Base-by-base conservation (phyloP, 2,113 vertebrate species). In the Cyprinodon tularosa region DNA sequence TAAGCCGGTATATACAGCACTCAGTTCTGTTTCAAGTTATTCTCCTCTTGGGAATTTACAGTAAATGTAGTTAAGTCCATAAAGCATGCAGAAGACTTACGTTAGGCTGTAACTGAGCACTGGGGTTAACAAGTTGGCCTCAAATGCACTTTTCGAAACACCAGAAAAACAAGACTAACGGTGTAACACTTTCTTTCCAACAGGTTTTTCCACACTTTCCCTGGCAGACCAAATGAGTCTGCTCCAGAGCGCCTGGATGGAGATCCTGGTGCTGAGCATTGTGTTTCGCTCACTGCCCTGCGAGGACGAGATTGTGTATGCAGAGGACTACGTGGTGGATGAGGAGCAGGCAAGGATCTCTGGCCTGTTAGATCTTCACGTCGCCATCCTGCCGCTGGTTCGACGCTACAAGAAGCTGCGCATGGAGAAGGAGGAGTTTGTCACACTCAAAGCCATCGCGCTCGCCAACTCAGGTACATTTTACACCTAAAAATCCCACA, bases 221-320 rank as follows among this genome's bases (percentile, higher is more conserved):
- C 93, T 98, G 85, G 96, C 95, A 37, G 97, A 98, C 91, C 97
- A 98, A 95, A 98, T 98, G 97, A 96, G 96, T 88, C 93, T 98
- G 36, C 92, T 98, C 88, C 97, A 98, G 94, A 97, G 96, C 0
- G 96, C 96, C 84, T 98, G 97, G 97, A 98, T 98, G 97, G 97
- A 98, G 94, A 96, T 97, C 86, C 95, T 98, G 79, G 96, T 98
- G 79, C 89, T 98, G 90, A 96, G 96, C 75, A 95, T 98, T 7
- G 97, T 96, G 74, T 97, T 96, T 76, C 97, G 97, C 90, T 98
- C 97, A 0, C 92, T 97, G 86, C 95, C 95, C 0, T 97, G 95
- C 0, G 96, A 96, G 10, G 96, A 98, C 68, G 96, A 97, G 92
- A 93, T 98, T 1, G 96, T 97, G 71, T 98, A 97, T 3, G 97